phyloP scores from a whole-genome alignment of 2,113 vertebrate genomes.

The Glareola pratincola region DNA sequence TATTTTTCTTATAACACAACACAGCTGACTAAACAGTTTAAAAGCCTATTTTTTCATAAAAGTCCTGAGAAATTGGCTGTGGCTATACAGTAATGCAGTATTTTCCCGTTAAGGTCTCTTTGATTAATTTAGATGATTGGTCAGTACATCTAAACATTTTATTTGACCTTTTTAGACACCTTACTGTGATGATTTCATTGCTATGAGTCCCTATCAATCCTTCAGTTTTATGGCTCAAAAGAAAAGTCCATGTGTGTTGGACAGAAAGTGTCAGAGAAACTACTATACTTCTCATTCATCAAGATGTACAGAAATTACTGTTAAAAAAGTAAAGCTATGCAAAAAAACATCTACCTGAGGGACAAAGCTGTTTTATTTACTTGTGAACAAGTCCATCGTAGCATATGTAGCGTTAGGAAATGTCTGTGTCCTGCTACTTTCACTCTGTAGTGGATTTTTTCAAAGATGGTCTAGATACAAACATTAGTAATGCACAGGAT shows the following conservation, averaged over 20 bases:
- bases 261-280: not conserved
- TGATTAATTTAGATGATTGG: not conserved
- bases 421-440: not conserved
- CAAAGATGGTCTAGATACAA: not conserved
- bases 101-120: not conserved
- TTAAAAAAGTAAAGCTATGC: not conserved
- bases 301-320: not conserved
- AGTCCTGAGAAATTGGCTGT: not conserved
- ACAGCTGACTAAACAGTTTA: not conserved
- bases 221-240: not conserved
- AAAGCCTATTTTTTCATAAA: not conserved
- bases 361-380: not conserved
- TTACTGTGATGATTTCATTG: not conserved
- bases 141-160: not conserved
- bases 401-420: not conserved
- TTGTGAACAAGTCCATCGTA: not conserved
- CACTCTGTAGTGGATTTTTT: not conserved
- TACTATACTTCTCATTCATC: not conserved
- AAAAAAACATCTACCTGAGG: not conserved
- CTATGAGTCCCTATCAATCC: not conserved
- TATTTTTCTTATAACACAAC: not conserved
- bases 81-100: not conserved
- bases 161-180: not conserved
- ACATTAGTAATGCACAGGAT: not conserved
- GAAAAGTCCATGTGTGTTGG: not conserved